These are phyloP conservation scores for Zaprionus tsacasi DNA, from an alignment of 1,140 invertebrate genomes.

Conservation along the genomic window DNA sequence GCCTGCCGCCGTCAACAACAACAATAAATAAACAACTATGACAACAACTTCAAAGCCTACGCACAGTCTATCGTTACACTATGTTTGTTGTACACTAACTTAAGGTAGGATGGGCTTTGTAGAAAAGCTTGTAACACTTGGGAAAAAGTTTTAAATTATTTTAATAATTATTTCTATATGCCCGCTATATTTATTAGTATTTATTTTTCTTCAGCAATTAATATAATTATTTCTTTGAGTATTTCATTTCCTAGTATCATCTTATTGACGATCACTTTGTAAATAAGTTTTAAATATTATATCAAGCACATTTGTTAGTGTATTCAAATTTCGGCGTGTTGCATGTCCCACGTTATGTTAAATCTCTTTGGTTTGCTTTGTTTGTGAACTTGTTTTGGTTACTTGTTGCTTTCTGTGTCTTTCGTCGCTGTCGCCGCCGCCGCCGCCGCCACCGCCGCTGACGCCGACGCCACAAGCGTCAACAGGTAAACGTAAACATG, in stretches of 20 bases:
- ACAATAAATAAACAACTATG: constrained; percentile 34
- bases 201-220: too few relatives aligned
- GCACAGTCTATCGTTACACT: constrained; percentile 47
- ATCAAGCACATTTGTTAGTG: constrained; percentile 3
- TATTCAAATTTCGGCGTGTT: constrained; percentile 14
- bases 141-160: too few relatives aligned
- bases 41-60: constrained; percentile 57
- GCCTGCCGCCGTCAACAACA: constrained; percentile 35
- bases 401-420: constrained; percentile 67
- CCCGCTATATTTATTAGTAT: too few relatives aligned
- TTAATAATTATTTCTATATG: too few relatives aligned
- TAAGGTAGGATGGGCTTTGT: not conserved
- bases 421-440: constrained; percentile 20
- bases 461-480: constrained; percentile 52
- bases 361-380: constrained; percentile 43
- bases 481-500: constrained; percentile 74
- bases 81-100: constrained; percentile 12
- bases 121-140: not conserved
- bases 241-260: not conserved
- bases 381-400: constrained; percentile 73
- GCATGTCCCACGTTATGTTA: not conserved
- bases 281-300: too few relatives aligned
- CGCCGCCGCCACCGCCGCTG: constrained; percentile 10
- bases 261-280: not conserved
- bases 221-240: not conserved